Conservation (phyloP, 2,888 invertebrate species). For the Xestia c-nigrum region DNA sequence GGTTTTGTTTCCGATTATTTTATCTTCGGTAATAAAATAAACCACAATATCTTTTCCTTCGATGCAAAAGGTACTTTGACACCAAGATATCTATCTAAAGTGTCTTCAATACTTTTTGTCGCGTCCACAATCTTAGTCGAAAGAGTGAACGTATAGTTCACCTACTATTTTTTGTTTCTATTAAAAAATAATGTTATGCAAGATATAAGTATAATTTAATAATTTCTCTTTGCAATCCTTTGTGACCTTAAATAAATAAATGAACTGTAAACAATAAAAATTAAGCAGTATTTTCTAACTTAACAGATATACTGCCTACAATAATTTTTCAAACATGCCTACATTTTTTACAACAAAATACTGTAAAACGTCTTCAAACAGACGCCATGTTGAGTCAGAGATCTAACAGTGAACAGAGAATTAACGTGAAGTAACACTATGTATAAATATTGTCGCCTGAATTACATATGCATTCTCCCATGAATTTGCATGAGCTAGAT, state of each 20-base stretch:
- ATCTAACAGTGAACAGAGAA: slow-evolving; percentile 55
- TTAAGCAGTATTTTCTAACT: neutral
- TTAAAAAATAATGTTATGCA: neutral
- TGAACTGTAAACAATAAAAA: neutral
- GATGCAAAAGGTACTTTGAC: neutral
- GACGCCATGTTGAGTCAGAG: slow-evolving; percentile 55
- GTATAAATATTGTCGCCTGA: slow-evolving; percentile 65
- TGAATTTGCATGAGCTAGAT: slow-evolving; percentile 66
- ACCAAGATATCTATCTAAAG: neutral
- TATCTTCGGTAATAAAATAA: neutral
- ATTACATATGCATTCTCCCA: slow-evolving; percentile 67
- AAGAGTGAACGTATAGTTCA: neutral
- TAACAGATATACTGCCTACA: neutral
- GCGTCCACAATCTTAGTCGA: neutral
- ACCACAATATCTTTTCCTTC: neutral
- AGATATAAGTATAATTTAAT: neutral
- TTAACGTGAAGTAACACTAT: slow-evolving; percentile 59
- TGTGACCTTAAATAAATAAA: neutral
- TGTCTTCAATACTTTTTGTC: neutral
- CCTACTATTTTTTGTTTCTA: neutral
- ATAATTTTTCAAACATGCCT: no score
- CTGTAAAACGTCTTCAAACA: slow-evolving; percentile 35
- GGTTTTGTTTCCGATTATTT: neutral
- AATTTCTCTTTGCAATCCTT: neutral
- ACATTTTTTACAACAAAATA: neutral